Percentiles rank a stretch among this genome's conserved stretches.
Evolutionary conservation across 2,888 invertebrate species (phyloP).

Genomic region (Pedicia rivosa): DNA sequence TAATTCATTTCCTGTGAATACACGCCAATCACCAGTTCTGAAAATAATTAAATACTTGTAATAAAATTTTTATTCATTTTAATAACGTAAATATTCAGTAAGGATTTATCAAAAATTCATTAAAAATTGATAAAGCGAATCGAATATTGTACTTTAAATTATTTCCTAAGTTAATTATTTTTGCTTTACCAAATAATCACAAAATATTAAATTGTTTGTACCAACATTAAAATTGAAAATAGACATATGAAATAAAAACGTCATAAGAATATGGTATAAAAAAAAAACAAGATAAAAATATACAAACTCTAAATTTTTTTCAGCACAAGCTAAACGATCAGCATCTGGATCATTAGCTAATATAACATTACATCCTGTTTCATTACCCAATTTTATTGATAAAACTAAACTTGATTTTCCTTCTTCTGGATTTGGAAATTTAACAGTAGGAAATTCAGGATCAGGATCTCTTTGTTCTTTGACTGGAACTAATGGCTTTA

Average conservation of each 20-base stretch:
- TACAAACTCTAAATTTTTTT: slow-evolving; percentile 47
- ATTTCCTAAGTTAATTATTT: no score
- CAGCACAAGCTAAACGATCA: slow-evolving; percentile 87
- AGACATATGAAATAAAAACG: neutral
- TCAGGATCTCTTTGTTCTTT: slow-evolving; percentile 70
- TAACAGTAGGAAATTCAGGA: slow-evolving; percentile 94
- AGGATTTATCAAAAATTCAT: slow-evolving; percentile 16
- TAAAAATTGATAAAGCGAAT: neutral
- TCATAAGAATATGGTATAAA: neutral
- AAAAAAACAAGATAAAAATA: no score
- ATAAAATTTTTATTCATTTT: no score
- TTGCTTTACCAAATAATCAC: no score
- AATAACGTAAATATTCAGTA: no score
- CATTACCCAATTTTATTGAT: slow-evolving; percentile 62
- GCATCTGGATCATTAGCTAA: slow-evolving; percentile 98
- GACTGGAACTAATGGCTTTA: slow-evolving; percentile 35
- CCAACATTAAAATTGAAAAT: neutral
- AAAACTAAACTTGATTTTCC: slow-evolving; percentile 63
- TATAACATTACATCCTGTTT: slow-evolving; percentile 51
- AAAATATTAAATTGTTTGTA: no score
- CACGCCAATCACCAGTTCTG: slow-evolving; percentile 57
- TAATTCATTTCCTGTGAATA: slow-evolving; percentile 91
- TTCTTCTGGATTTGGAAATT: slow-evolving; percentile 98
- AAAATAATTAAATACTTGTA: no score
- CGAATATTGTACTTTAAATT: neutral